Base-by-base conservation (phyloP, 1,140 invertebrate genomes). In the Gonioctena quinquepunctata region DNA sequence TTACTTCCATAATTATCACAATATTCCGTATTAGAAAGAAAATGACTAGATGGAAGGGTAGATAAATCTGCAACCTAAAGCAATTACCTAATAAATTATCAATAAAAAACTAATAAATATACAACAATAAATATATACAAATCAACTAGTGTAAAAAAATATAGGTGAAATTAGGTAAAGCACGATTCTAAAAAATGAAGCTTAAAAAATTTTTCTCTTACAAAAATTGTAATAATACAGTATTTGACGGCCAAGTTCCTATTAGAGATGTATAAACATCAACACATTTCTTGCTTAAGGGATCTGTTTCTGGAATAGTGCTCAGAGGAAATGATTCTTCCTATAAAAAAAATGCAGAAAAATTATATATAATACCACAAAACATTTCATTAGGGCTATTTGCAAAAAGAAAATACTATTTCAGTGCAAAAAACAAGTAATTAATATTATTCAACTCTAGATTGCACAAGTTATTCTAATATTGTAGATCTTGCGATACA, bases 281-380 rank as follows among this genome's bases (percentile, higher is more conserved):
- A 61, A 77, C 75, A 72, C 81, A 82, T 71, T 74, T 79, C 57
- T 76, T 80, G 74, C 75, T 82, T 73, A 83, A 65, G 28, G 76
- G 73, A 71, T 83, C 82, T 5, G 72, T 80, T 75, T 82, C 82
- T 48, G 79, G 76, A 62, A 83, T 80, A 33, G 80, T 82, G 61
- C 73, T 80, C 25, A 82, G 65, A 22, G 82, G 82, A 76, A 83
- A 83, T 70, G 76, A 76, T 56, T 83, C 81, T 48, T 75, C 80
- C 81, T 82, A 61, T 68, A 73, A 72, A 70, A 63, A 48, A 68
- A 50, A n/a, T n/a, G n/a, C n/a, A 63, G 49, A 19, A 16, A 19
- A n/a, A n/a, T n/a, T n/a, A n/a, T n/a, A n/a, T 1, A 2, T n/a
- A 48, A 64, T 42, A 64, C n/a, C n/a, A n/a, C n/a, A 49, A 1